phyloP scores from a whole-genome alignment of 2,888 invertebrate genomes.

The Eristalinus aeneus region DNA sequence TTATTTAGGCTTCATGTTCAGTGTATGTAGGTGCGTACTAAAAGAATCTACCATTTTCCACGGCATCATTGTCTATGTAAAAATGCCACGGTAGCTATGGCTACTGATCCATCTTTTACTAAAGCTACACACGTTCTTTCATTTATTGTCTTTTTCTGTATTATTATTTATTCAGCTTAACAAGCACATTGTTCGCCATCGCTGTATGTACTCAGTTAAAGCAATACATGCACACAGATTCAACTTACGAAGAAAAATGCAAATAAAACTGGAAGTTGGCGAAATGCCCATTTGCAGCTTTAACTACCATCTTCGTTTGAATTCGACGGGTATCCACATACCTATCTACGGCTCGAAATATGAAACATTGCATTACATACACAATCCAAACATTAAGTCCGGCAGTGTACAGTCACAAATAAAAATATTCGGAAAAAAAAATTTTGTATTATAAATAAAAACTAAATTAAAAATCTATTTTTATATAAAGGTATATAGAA shows the following conservation, averaged over 20 bases:
- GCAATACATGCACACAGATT: conserved; percentile 40
- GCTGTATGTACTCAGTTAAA: conserved; percentile 60
- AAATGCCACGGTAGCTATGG: conserved; percentile 50
- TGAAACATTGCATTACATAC: conserved; percentile 63
- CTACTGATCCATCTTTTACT: conserved; percentile 39
- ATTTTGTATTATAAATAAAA: not conserved
- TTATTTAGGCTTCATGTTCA: conserved; percentile 51
- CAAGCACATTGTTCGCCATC: conserved; percentile 69
- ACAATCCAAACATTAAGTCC: not conserved
- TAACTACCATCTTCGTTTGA: conserved; percentile 57
- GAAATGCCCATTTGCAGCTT: conserved; percentile 68
- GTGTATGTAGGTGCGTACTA: conserved; percentile 37
- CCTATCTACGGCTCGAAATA: conserved; percentile 50
- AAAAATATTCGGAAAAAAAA: not conserved
- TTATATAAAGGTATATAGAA: no score
- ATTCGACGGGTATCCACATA: conserved; percentile 31
- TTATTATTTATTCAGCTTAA: conserved; percentile 67
- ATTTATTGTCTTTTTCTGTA: conserved; percentile 44
- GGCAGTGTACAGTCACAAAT: not conserved
- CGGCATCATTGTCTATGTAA: conserved; percentile 12
- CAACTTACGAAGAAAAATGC: conserved; percentile 66
- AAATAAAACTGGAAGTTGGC: conserved; percentile 70
- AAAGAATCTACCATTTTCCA: conserved; percentile 49
- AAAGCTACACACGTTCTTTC: conserved; percentile 37
- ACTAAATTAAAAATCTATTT: no score